Evolutionary conservation across 2,797 vertebrate genomes (phyloP).

Genomic region (Lithobates pipiens): DNA sequence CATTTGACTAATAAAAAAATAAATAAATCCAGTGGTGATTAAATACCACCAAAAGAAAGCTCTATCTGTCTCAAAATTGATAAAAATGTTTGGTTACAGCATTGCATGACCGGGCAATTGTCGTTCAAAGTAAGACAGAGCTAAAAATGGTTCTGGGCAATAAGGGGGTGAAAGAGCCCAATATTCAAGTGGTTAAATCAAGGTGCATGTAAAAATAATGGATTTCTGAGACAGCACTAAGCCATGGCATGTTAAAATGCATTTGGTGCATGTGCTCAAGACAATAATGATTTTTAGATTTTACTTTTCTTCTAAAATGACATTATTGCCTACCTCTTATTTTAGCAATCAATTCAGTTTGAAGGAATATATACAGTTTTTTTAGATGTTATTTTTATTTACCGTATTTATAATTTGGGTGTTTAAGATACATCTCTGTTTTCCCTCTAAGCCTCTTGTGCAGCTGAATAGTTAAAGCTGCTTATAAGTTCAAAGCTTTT

Average conservation of each 20-base stretch:
- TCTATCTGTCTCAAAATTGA: too few relatives aligned
- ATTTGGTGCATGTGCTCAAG: background rate
- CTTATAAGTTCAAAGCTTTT: conserved; percentile 32
- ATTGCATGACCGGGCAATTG: too few relatives aligned
- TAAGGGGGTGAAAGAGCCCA: too few relatives aligned
- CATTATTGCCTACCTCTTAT: background rate
- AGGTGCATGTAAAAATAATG: too few relatives aligned
- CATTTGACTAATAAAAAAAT: too few relatives aligned
- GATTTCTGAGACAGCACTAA: background rate
- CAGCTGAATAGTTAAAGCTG: conserved; percentile 29
- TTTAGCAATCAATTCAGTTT: background rate
- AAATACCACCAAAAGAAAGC: too few relatives aligned
- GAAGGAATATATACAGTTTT: background rate
- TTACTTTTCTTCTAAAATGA: background rate
- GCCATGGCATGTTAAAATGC: too few relatives aligned
- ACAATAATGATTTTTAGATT: background rate
- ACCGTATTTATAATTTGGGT: conserved; percentile 1
- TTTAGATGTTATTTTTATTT: background rate
- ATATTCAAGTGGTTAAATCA: too few relatives aligned
- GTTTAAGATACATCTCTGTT: background rate
- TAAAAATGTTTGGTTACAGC: too few relatives aligned
- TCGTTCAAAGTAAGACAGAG: too few relatives aligned
- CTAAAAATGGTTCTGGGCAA: too few relatives aligned
- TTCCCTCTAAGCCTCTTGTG: conserved; percentile 28
- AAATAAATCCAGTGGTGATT: too few relatives aligned